phyloP scores from a whole-genome alignment of 92 coral and sea anemone genomes.

The Pocillopora grandis region DNA sequence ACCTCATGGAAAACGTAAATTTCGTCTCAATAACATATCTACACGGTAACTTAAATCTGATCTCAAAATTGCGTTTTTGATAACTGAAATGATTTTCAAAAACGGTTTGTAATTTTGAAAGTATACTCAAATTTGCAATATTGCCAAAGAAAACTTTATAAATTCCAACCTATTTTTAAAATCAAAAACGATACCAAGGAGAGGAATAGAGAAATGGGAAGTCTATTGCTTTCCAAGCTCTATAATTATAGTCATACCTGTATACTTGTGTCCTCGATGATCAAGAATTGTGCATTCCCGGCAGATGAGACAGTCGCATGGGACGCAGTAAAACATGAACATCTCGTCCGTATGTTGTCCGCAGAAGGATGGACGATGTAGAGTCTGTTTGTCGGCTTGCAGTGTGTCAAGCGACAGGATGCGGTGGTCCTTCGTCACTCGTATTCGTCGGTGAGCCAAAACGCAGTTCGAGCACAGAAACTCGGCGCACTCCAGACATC shows the following conservation, averaged over 20 bases:
- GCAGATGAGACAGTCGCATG: conserved; percentile 82
- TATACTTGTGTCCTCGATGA: conserved; percentile 87
- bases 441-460: conserved; percentile 86
- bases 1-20: too few species aligned
- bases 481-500: conserved; percentile 95
- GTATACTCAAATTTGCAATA: too few species aligned
- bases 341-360: conserved; percentile 80
- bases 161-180: too few species aligned
- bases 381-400: conserved; percentile 86
- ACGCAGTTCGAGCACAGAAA: conserved; percentile 88
- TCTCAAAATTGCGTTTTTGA: too few species aligned
- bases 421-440: conserved; percentile 89
- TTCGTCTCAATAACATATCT: too few species aligned
- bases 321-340: conserved; percentile 81
- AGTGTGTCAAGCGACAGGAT: conserved; percentile 87
- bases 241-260: conserved; percentile 50
- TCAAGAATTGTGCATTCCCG: conserved; percentile 89
- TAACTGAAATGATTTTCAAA: too few species aligned
- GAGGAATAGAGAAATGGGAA: too few species aligned
- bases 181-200: too few species aligned
- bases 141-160: too few species aligned
- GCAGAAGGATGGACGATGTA: conserved; percentile 87
- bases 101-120: too few species aligned
- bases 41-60: too few species aligned
- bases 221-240: too few species aligned